Evolutionary conservation across 2,888 invertebrate species (phyloP).

Genomic region (Coenonympha arcania): DNA sequence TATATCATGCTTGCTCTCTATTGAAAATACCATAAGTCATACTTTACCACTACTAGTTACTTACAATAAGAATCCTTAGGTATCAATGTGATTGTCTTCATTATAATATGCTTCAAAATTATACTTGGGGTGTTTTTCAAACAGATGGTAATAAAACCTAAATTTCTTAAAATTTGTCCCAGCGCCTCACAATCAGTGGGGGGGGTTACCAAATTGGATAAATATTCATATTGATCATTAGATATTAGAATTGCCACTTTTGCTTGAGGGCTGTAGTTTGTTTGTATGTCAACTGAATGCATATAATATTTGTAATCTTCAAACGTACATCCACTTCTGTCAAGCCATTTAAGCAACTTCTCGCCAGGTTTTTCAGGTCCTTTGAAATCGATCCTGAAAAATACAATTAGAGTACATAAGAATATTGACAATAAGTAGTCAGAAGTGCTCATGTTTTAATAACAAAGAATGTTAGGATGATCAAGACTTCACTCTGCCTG

Average conservation of each 20-base stretch:
- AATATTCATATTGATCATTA: slow-evolving; percentile 56
- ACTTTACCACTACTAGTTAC: no score
- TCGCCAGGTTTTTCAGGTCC: slow-evolving; percentile 46
- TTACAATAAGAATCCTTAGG: slow-evolving; percentile 65
- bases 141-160: slow-evolving; percentile 55
- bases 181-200: slow-evolving; percentile 59
- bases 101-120: slow-evolving; percentile 43
- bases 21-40: no score
- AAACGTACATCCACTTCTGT: slow-evolving; percentile 46
- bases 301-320: slow-evolving; percentile 42
- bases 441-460: neutral
- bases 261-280: slow-evolving; percentile 50
- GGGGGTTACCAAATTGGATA: slow-evolving; percentile 60
- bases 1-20: neutral
- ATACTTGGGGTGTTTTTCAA: slow-evolving; percentile 48
- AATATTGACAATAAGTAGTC: neutral
- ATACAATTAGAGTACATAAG: neutral
- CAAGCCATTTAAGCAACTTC: slow-evolving; percentile 48
- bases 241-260: slow-evolving; percentile 66
- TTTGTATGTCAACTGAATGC: slow-evolving; percentile 35
- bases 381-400: neutral
- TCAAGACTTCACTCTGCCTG: no score
- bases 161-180: slow-evolving; percentile 43
- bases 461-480: no score
- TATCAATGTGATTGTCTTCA: slow-evolving; percentile 41